A percentile compares a stretch with the other conserved stretches of the same genome.
These are phyloP conservation scores for Bucco capensis DNA, from an alignment of 2,113 vertebrate genomes.

Conservation along the genomic window DNA sequence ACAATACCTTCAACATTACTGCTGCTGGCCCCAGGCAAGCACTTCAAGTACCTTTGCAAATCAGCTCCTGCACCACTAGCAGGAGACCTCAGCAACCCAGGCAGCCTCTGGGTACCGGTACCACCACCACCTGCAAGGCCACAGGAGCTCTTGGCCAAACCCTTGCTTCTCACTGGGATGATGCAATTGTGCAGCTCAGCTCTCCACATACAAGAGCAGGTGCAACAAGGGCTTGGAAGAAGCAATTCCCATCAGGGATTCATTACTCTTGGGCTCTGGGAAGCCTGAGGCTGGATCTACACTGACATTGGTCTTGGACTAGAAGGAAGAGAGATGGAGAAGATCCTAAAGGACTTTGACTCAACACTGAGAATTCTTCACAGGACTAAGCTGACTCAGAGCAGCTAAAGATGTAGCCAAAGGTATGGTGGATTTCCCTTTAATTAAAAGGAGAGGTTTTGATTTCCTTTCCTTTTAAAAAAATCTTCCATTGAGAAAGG, in stretches of 20 bases:
- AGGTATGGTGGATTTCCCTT: not conserved
- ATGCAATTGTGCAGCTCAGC: accelerated
- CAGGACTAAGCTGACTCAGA: not conserved
- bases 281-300: not conserved
- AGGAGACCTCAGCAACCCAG: accelerated
- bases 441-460: not conserved
- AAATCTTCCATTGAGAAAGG: not conserved
- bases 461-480: not conserved
- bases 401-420: not conserved
- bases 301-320: too few species aligned
- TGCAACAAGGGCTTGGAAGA: not conserved
- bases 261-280: not conserved
- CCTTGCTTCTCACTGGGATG: accelerated
- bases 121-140: not conserved
- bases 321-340: not conserved
- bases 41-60: not conserved
- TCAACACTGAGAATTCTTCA: not conserved
- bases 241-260: accelerated
- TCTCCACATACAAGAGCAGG: not conserved
- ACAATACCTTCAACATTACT: accelerated
- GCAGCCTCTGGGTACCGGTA: accelerated
- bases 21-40: not conserved
- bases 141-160: not conserved
- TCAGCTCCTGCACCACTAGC: not conserved
- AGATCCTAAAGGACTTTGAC: not conserved